A percentile compares a stretch with the other conserved stretches of the same genome.
These are phyloP conservation scores for Lithosia quadra DNA, from an alignment of 2,888 invertebrate species.

Conservation along the genomic window DNA sequence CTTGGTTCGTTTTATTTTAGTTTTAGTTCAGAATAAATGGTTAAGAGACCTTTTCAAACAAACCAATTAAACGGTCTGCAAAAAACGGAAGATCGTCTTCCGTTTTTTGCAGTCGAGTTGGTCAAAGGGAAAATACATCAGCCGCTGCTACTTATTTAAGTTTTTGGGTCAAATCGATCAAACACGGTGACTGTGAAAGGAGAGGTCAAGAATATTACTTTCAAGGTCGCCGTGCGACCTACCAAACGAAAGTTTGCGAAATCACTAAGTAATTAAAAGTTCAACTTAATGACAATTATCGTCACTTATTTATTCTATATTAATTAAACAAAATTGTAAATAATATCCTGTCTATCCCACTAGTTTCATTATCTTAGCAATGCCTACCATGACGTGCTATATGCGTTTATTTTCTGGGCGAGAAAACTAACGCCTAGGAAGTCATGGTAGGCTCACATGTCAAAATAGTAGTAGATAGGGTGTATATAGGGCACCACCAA, in stretches of 20 bases:
- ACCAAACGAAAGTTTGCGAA: slow-evolving; percentile 15
- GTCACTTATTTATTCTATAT: background rate
- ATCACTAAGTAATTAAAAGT: slow-evolving; percentile 12
- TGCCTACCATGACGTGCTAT: too few species aligned
- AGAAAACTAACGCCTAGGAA: too few species aligned
- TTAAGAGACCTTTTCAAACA: background rate
- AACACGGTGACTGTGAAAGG: slow-evolving; percentile 11
- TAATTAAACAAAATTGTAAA: background rate
- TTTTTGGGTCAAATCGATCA: background rate
- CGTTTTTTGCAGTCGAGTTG: background rate
- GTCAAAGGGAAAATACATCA: background rate
- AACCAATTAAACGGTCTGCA: background rate
- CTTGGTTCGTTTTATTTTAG: background rate
- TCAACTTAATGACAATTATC: background rate
- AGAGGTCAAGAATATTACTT: slow-evolving; percentile 15
- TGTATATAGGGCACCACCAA: too few species aligned
- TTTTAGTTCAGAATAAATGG: background rate
- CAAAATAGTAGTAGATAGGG: too few species aligned
- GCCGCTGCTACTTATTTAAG: background rate
- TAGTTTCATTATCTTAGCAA: too few species aligned
- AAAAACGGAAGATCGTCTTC: too few species aligned
- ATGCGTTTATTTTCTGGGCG: too few species aligned
- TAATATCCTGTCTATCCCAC: too few species aligned
- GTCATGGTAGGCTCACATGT: too few species aligned
- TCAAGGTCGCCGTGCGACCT: slow-evolving; percentile 8